Conservation (phyloP, 2,113 vertebrate species). For the Lycaon pictus region DNA sequence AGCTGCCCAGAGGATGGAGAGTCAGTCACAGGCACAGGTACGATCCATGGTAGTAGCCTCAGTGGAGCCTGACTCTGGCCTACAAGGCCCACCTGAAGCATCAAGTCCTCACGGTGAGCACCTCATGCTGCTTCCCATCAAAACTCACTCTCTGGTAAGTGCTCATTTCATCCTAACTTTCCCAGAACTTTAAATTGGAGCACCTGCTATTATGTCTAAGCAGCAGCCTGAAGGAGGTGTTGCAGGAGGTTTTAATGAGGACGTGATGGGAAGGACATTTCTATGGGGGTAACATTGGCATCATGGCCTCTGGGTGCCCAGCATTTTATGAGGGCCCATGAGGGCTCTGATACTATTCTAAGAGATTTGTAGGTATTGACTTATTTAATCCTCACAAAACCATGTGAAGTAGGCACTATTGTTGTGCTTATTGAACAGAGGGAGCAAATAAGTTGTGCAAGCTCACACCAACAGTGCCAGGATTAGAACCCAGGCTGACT, state of each 20-base stretch:
- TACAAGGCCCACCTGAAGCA: background rate
- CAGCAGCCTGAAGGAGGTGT: background rate
- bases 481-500: background rate
- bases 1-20: background rate
- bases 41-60: accelerated
- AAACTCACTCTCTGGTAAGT: background rate
- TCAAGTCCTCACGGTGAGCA: accelerated
- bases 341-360: background rate
- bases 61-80: accelerated
- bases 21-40: background rate
- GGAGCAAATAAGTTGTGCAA: accelerated
- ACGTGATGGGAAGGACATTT: background rate
- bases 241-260: background rate
- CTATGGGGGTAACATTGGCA: background rate
- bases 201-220: background rate
- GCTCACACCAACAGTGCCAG: background rate
- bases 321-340: background rate
- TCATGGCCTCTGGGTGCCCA: background rate
- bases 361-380: background rate
- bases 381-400: background rate
- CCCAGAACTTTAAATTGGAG: background rate
- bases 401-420: background rate
- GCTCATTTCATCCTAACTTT: background rate
- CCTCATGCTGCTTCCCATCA: background rate
- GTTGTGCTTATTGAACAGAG: background rate